Percentiles rank a stretch among this genome's conserved stretches.
Conservation (phyloP, 1,140 invertebrate genomes). For the Diorhabda carinulata region DNA sequence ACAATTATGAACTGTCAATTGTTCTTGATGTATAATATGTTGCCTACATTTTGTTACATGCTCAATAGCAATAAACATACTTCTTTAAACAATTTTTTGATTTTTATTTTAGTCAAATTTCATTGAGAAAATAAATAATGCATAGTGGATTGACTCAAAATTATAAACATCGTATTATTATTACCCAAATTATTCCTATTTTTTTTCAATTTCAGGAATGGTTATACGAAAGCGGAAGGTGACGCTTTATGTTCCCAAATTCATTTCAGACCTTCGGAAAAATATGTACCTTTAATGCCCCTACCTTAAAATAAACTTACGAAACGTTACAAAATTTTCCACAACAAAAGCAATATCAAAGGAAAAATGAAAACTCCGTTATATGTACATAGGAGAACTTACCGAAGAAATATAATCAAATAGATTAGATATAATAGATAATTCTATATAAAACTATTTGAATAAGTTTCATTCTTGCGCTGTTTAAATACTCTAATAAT, state of each 20-base stretch:
- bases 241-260: conserved; percentile 58
- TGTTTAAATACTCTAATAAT: too few relatives aligned
- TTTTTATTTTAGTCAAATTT: conserved; percentile 5
- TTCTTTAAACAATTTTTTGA: neutral
- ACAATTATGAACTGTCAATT: too few relatives aligned
- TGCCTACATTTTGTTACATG: too few relatives aligned
- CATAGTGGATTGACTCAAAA: too few relatives aligned
- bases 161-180: too few relatives aligned
- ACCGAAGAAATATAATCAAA: too few relatives aligned
- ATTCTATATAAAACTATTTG: too few relatives aligned
- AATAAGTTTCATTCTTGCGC: too few relatives aligned
- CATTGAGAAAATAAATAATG: neutral
- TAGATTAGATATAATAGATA: too few relatives aligned
- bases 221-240: conserved; percentile 56
- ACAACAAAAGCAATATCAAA: neutral
- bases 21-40: too few relatives aligned
- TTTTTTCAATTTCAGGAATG: conserved; percentile 49
- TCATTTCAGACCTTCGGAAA: conserved; percentile 62
- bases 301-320: conserved; percentile 5
- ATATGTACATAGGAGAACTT: too few relatives aligned
- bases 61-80: neutral
- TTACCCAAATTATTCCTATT: too few relatives aligned
- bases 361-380: neutral
- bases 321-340: neutral
- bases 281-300: conserved; percentile 50